These are phyloP conservation scores for Podargus strigoides DNA, from an alignment of 2,797 vertebrate species.

Conservation along the genomic window DNA sequence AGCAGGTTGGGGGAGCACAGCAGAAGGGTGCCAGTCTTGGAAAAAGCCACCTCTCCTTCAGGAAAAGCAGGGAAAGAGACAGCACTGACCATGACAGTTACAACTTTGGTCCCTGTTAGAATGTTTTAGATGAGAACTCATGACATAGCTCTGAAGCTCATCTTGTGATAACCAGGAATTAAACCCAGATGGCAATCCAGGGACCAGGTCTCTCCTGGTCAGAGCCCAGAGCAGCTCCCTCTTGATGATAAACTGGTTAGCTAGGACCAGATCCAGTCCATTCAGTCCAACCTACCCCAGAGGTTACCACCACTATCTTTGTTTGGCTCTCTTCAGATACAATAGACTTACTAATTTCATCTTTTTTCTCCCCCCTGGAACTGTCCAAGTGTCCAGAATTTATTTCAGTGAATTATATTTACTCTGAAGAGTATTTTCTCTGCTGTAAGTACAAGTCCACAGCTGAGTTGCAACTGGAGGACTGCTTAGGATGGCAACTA, in stretches of 20 bases:
- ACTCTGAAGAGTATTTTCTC: neutral
- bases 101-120: neutral
- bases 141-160: neutral
- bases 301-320: neutral
- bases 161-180: neutral
- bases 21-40: neutral
- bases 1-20: neutral
- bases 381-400: neutral
- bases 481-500: neutral
- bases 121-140: neutral
- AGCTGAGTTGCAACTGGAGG: neutral
- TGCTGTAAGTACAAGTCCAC: neutral
- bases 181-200: neutral
- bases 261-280: neutral
- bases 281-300: neutral
- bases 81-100: neutral
- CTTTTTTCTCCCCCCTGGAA: neutral
- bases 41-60: neutral
- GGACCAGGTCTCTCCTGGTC: neutral
- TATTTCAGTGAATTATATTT: neutral
- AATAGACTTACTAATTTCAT: neutral
- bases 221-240: neutral
- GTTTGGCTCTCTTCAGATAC: neutral
- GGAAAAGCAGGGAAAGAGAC: neutral
- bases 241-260: neutral